phyloP scores from a whole-genome alignment of 1,140 invertebrate species.

The Magallana angulata region DNA sequence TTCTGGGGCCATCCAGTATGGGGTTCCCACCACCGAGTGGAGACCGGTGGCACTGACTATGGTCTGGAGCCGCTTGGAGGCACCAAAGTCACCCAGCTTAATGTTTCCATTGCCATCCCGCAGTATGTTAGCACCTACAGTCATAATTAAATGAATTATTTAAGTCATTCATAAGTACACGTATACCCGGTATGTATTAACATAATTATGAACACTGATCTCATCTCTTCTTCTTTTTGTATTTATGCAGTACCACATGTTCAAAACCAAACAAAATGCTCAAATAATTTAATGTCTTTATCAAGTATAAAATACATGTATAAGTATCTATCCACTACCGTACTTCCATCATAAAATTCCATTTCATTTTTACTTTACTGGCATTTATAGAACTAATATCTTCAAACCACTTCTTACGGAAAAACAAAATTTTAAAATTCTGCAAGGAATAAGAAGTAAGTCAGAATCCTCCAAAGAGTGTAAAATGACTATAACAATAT shows the following conservation, averaged over 20 bases:
- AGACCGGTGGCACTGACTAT: slow-evolving; percentile 73
- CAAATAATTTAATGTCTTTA: not conserved
- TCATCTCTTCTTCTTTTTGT: too few species aligned
- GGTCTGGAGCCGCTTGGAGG: slow-evolving; percentile 77
- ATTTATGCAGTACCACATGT: too few species aligned
- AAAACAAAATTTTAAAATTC: too few species aligned
- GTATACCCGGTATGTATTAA: not conserved
- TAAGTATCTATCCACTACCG: too few species aligned
- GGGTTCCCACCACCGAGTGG: slow-evolving; percentile 77
- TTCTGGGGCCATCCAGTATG: slow-evolving; percentile 80
- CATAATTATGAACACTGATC: not conserved
- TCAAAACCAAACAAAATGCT: too few species aligned
- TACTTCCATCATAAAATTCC: too few species aligned
- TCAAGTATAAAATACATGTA: not conserved
- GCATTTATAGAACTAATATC: too few species aligned
- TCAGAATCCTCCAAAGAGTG: too few species aligned
- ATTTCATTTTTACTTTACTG: too few species aligned
- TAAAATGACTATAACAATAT: too few species aligned
- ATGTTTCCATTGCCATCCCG: slow-evolving; percentile 78
- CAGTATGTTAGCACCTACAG: slow-evolving; percentile 79
- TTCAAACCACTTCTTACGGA: too few species aligned
- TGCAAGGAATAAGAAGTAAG: too few species aligned
- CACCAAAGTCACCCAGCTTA: slow-evolving; percentile 80
- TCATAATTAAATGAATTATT: slow-evolving; percentile 40
- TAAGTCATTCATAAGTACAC: not conserved